These are phyloP conservation scores for Peucedramus taeniatus DNA, from an alignment of 2,113 vertebrate genomes.

Conservation along the genomic window DNA sequence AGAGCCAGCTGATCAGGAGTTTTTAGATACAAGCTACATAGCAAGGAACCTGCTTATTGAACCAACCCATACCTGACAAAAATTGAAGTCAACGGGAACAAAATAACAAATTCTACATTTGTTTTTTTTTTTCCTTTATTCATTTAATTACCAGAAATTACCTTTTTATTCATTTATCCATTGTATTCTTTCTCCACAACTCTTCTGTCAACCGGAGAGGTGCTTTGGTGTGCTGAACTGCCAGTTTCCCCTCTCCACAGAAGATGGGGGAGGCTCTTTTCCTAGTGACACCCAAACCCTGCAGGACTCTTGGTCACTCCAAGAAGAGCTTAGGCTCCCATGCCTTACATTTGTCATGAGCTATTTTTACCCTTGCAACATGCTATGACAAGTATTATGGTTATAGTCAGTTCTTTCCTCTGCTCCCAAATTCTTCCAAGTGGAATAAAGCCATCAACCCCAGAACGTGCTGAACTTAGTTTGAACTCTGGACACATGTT, in stretches of 20 bases:
- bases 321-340: neutral
- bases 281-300: neutral
- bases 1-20: accelerated
- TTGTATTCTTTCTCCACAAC: neutral
- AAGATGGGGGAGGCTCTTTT: neutral
- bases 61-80: neutral
- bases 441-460: neutral
- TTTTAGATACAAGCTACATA: neutral
- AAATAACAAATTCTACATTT: neutral
- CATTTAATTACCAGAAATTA: neutral
- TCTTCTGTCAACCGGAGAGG: neutral
- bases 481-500: neutral
- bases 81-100: neutral
- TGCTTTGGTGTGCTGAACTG: neutral
- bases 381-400: accelerated
- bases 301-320: accelerated
- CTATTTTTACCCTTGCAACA: neutral
- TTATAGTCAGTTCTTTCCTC: neutral
- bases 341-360: neutral
- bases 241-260: neutral
- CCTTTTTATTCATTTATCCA: neutral
- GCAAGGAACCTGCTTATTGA: neutral
- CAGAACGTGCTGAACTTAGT: neutral
- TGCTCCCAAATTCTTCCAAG: neutral
- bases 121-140: neutral